phyloP scores from a whole-genome alignment of 2,888 invertebrate genomes.

The Netelia melanura region DNA sequence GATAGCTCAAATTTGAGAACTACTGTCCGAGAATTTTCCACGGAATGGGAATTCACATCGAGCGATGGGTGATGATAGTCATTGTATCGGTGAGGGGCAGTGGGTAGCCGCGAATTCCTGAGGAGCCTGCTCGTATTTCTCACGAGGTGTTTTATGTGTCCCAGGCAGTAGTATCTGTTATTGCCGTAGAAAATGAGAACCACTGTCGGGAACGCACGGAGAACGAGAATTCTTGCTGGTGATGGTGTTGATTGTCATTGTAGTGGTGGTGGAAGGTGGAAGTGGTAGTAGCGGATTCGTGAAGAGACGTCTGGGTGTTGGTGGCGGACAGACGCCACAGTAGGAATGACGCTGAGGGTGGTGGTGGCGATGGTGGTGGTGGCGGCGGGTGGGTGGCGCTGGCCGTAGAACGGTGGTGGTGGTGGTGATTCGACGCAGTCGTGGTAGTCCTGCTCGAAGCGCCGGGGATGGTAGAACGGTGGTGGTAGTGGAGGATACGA shows the following conservation, averaged over 20 bases:
- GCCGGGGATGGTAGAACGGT: constrained; percentile 61
- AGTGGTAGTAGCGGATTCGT: constrained; percentile 46
- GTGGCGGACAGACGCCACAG: constrained; percentile 68
- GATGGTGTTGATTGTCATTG: constrained; percentile 68
- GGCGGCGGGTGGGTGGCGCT: constrained; percentile 69
- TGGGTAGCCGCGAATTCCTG: constrained; percentile 4
- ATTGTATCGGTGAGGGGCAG: neutral
- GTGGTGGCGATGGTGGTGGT: constrained; percentile 66
- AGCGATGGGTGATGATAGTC: constrained; percentile 4
- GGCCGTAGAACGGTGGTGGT: constrained; percentile 54
- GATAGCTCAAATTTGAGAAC: neutral
- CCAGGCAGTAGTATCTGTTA: neutral
- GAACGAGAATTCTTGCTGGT: constrained; percentile 43
- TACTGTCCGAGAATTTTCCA: neutral
- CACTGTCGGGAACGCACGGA: constrained; percentile 64
- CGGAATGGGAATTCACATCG: constrained; percentile 7
- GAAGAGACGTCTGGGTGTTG: constrained; percentile 43
- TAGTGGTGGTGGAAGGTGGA: constrained; percentile 59
- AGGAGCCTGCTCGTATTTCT: constrained; percentile 18
- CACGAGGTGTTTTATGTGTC: neutral
- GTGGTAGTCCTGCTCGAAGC: constrained; percentile 61
- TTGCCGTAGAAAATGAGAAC: constrained; percentile 69
- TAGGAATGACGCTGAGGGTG: constrained; percentile 56
- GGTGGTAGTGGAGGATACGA: constrained; percentile 64
- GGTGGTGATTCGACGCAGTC: constrained; percentile 72